Conservation (phyloP, 2,888 invertebrate species). For the Ametastegia equiseti region DNA sequence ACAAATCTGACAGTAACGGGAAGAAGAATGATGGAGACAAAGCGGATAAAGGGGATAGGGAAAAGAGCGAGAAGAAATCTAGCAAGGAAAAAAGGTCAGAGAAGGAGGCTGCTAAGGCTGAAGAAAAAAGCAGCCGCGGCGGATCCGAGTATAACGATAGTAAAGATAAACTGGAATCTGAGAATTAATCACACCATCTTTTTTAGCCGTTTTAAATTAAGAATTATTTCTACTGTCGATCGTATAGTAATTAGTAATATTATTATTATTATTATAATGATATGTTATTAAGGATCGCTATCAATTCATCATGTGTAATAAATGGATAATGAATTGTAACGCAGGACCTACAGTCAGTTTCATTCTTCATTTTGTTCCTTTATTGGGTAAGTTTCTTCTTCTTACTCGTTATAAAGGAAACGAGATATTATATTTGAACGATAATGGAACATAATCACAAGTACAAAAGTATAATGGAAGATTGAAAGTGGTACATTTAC, state of each 20-base stretch:
- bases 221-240: not conserved
- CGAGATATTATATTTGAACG: too few relatives aligned
- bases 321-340: slow-evolving; percentile 8
- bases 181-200: slow-evolving; percentile 58
- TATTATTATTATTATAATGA: not conserved
- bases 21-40: slow-evolving; percentile 73
- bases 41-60: slow-evolving; percentile 59
- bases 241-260: not conserved
- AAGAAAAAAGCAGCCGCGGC: slow-evolving; percentile 63
- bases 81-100: slow-evolving; percentile 67
- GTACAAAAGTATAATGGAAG: too few relatives aligned
- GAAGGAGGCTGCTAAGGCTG: slow-evolving; percentile 65
- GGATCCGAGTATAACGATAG: slow-evolving; percentile 61
- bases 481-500: too few relatives aligned
- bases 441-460: too few relatives aligned
- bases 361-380: not conserved
- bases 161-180: slow-evolving; percentile 64
- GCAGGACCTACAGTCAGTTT: not conserved
- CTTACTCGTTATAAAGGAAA: not conserved
- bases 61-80: slow-evolving; percentile 67
- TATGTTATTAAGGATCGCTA: not conserved
- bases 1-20: slow-evolving; percentile 68
- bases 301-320: slow-evolving; percentile 22
- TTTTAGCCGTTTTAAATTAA: not conserved
- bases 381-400: not conserved